Evolutionary conservation across 2,888 invertebrate genomes (phyloP).

Genomic region (Pterostichus madidus): DNA sequence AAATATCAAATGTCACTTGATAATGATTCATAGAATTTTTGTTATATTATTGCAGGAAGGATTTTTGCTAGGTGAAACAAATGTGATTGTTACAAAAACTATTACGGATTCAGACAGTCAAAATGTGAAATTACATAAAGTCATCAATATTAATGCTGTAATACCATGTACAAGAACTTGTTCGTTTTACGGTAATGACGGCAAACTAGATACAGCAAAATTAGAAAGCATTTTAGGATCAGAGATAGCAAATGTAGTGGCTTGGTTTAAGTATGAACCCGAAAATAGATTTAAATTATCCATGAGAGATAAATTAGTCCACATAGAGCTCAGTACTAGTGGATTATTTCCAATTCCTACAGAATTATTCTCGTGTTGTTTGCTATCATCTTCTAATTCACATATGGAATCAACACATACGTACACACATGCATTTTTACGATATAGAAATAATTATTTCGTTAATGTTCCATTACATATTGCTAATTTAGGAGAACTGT

Average conservation of each 20-base stretch:
- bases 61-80: slow-evolving; percentile 67
- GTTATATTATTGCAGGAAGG: slow-evolving; percentile 75
- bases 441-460: slow-evolving; percentile 78
- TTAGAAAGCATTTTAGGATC: slow-evolving; percentile 79
- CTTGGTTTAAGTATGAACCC: slow-evolving; percentile 84
- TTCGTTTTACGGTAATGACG: slow-evolving; percentile 80
- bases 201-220: slow-evolving; percentile 80
- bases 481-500: slow-evolving; percentile 77
- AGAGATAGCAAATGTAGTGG: slow-evolving; percentile 81
- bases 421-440: slow-evolving; percentile 81
- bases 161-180: slow-evolving; percentile 81
- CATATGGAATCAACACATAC: slow-evolving; percentile 81
- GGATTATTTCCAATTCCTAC: slow-evolving; percentile 78
- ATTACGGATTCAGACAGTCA: slow-evolving; percentile 85
- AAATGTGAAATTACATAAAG: slow-evolving; percentile 81
- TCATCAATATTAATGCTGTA: slow-evolving; percentile 82
- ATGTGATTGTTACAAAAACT: slow-evolving; percentile 81
- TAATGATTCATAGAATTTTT: slow-evolving; percentile 37
- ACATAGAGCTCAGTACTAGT: slow-evolving; percentile 80
- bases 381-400: slow-evolving; percentile 80
- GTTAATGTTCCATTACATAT: slow-evolving; percentile 79
- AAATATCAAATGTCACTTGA: slow-evolving; percentile 29
- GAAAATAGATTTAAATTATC: slow-evolving; percentile 78
- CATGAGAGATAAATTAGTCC: slow-evolving; percentile 82
- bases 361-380: slow-evolving; percentile 82